Percentiles rank a stretch among this genome's conserved stretches.
phyloP scores from a whole-genome alignment of 92 coral and sea anemone species.

The Paragorgia papillata region DNA sequence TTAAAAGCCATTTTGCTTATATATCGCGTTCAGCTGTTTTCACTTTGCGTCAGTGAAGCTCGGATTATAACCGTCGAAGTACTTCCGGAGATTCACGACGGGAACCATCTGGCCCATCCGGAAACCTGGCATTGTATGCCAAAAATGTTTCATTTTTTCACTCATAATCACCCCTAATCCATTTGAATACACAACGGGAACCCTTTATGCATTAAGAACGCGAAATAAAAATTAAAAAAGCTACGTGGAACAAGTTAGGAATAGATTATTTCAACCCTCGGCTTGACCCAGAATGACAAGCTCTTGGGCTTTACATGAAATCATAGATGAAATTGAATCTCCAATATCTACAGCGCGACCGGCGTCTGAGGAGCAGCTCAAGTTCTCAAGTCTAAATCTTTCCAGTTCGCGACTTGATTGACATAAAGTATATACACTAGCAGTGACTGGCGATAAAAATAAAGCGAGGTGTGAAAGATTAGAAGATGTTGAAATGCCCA shows the following conservation, averaged over 20 bases:
- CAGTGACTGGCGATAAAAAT: background rate
- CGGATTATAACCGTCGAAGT: background rate
- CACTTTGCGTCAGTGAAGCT: too few relatives aligned
- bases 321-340: too few relatives aligned
- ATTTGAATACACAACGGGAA: background rate
- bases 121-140: background rate
- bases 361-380: too few relatives aligned
- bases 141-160: background rate
- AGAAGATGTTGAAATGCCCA: background rate
- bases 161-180: background rate
- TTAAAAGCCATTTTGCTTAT: too few relatives aligned
- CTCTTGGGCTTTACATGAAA: too few relatives aligned
- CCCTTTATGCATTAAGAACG: too few relatives aligned
- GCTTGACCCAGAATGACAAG: too few relatives aligned
- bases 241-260: background rate
- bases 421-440: background rate
- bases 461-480: background rate
- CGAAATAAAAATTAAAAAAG: background rate
- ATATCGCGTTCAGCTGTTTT: too few relatives aligned
- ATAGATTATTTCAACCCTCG: too few relatives aligned
- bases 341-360: too few relatives aligned
- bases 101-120: background rate
- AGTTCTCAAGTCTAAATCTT: too few relatives aligned
- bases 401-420: background rate
- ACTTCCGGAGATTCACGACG: background rate